A percentile compares a stretch with the other conserved stretches of the same genome.
These are phyloP conservation scores for Lepus oiostolus DNA, from an alignment of 2,797 vertebrate species.

Conservation along the genomic window DNA sequence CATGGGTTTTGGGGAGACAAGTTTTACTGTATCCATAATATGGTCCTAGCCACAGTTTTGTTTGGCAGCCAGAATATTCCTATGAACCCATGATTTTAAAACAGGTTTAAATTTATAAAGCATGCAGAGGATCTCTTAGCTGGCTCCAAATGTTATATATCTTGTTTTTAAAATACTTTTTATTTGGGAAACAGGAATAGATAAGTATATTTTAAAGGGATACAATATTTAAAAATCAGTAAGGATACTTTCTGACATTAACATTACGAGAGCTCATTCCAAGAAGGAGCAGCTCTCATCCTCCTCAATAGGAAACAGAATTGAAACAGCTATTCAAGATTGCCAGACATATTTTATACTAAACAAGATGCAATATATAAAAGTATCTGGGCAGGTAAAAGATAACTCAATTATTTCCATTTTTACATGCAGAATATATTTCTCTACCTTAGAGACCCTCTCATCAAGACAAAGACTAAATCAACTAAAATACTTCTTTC, in stretches of 20 bases:
- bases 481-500: conserved; percentile 74
- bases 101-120: neutral
- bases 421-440: conserved; percentile 59
- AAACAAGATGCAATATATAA: conserved; percentile 41
- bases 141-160: neutral
- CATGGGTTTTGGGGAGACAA: no score
- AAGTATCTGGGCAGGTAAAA: conserved; percentile 29
- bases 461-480: conserved; percentile 78
- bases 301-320: neutral
- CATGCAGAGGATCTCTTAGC: neutral
- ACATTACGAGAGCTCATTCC: neutral
- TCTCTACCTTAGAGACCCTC: conserved; percentile 57
- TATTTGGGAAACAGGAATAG: neutral
- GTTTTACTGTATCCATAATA: neutral
- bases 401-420: conserved; percentile 54
- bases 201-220: conserved; percentile 32
- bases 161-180: conserved; percentile 5
- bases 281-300: neutral
- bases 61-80: neutral
- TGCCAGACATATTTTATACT: conserved; percentile 12
- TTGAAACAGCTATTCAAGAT: neutral
- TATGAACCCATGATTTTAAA: neutral
- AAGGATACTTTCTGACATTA: conserved; percentile 19
- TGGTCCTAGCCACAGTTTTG: neutral
- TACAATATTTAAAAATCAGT: conserved; percentile 24